phyloP scores from a whole-genome alignment of 2,888 invertebrate species.

The Rhodophaea formosa region DNA sequence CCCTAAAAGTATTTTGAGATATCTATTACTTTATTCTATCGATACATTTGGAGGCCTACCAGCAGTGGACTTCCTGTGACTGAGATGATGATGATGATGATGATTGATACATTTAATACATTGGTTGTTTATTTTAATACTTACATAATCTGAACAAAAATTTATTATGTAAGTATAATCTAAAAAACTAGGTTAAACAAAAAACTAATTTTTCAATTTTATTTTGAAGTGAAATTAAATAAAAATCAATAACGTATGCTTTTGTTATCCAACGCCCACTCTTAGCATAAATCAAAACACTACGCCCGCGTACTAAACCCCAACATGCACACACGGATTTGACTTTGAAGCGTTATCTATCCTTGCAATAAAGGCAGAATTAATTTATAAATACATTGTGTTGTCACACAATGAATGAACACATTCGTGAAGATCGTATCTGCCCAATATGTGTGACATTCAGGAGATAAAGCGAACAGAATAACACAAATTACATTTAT shows the following conservation, averaged over 20 bases:
- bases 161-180: too few species aligned
- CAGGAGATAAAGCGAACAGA: slow-evolving; percentile 1
- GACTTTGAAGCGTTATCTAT: slow-evolving; percentile 16
- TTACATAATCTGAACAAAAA: too few species aligned
- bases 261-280: neutral
- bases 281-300: neutral
- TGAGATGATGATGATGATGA: too few species aligned
- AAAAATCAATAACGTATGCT: neutral
- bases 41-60: too few species aligned
- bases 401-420: slow-evolving; percentile 14
- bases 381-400: slow-evolving; percentile 16
- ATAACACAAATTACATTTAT: neutral
- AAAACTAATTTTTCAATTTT: too few species aligned
- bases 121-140: too few species aligned
- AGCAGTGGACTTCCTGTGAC: too few species aligned
- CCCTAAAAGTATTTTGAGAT: too few species aligned
- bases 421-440: slow-evolving; percentile 13
- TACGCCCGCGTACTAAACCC: slow-evolving; percentile 1
- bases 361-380: slow-evolving; percentile 9
- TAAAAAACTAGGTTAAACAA: too few species aligned
- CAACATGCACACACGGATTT: neutral
- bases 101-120: too few species aligned
- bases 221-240: too few species aligned
- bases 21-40: too few species aligned
- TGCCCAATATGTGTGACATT: slow-evolving; percentile 11